A percentile compares a stretch with the other conserved stretches of the same genome.
phyloP scores from a whole-genome alignment of 2,888 invertebrate genomes.

The Andrena minutula region DNA sequence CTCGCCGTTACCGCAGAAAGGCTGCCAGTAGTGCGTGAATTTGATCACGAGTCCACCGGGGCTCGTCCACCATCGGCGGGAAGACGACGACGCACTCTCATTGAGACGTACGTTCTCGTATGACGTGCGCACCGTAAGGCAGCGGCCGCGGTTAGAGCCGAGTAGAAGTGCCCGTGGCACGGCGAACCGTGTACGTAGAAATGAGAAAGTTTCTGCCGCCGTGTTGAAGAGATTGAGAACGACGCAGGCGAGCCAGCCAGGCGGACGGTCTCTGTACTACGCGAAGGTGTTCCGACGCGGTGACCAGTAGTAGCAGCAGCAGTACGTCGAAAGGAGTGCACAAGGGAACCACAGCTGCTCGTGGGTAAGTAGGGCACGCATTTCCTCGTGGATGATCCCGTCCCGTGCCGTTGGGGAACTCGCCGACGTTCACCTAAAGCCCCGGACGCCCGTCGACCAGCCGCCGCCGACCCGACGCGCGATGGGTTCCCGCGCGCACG shows the following conservation, averaged over 20 bases:
- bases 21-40: conserved; percentile 64
- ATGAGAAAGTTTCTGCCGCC: conserved; percentile 78
- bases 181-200: conserved; percentile 73
- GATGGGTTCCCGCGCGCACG: conserved; percentile 13
- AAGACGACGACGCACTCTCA: conserved; percentile 37
- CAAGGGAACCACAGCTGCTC: conserved; percentile 52
- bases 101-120: conserved; percentile 54
- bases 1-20: conserved; percentile 53
- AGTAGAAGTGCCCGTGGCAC: conserved; percentile 41
- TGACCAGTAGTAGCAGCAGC: conserved; percentile 67
- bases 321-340: conserved; percentile 66
- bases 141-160: conserved; percentile 27
- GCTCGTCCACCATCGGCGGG: conserved; percentile 37
- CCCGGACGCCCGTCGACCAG: conserved; percentile 17
- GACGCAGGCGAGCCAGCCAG: conserved; percentile 69
- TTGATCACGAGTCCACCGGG: conserved; percentile 61
- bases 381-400: conserved; percentile 42
- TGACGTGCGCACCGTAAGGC: conserved; percentile 66
- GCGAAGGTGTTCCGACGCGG: conserved; percentile 60
- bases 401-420: conserved; percentile 32
- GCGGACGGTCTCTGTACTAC: conserved; percentile 73
- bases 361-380: conserved; percentile 70
- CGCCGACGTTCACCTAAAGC: conserved; percentile 31
- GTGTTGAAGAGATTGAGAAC: conserved; percentile 73
- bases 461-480: conserved; percentile 9